Evolutionary conservation across 2,113 vertebrate genomes (phyloP), one percentile per base, ranked within the genome.

Genomic region (Scomber japonicus): DNA sequence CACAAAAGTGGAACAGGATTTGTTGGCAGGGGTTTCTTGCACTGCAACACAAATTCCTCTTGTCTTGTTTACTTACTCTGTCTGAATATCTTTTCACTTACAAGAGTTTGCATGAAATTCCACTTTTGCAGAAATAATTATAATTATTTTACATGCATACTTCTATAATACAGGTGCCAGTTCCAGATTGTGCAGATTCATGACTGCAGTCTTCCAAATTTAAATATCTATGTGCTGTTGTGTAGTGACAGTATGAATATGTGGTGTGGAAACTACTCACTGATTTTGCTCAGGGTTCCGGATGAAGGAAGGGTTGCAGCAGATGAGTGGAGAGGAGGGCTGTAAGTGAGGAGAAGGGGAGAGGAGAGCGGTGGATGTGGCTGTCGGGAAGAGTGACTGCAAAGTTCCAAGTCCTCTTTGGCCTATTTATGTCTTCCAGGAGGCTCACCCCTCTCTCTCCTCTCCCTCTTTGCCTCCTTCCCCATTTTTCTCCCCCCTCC

Each of bases 381-480:
- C 94, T 95, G 94, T 94, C 94, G 90, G 90, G 63, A 93, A 84
- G 90, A 91, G 90, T 94, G 93, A 97, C 97, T 98, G 96, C 95
- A 54, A 94, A 74, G 78, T 80, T 91, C 78, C 86, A 94, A 93
- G 76, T 90, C 73, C 70, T 92, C 85, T 94, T 93, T 86, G 81
- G 70, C 92, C 94, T 95, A 94, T 96, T 96, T 97, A 96, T 96
- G 94, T 95, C 82, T 88, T 94, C 83, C 90, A 91, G 89, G 85
- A 88, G 88, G 85, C 94, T 94, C 94, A 86, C 82, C 81, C 87
- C 85, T 92, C 91, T 71, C 27, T 44, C 51, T 54, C 94, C 91
- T 88, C 91, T 92, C 92, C 89, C 92, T 91, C 90, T 91, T 91
- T 93, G 91, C 91, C 91, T 91, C 89, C 91, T 87, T 83, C 78